phyloP scores from a whole-genome alignment of 2,797 vertebrate genomes.

The Perodicticus potto region DNA sequence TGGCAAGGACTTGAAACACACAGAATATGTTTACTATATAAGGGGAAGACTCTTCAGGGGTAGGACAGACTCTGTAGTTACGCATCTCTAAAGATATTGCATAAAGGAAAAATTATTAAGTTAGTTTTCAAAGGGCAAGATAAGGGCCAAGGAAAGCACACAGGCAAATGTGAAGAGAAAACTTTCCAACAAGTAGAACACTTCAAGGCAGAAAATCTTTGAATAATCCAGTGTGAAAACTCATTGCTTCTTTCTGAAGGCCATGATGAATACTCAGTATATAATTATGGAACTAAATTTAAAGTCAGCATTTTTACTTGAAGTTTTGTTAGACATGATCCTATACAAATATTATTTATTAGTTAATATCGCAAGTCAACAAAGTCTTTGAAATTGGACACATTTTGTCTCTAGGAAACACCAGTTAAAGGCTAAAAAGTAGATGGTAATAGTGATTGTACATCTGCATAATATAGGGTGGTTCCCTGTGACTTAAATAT shows the following conservation, averaged over 20 bases:
- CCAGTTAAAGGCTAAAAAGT: neutral
- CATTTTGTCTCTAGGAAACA: neutral
- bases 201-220: neutral
- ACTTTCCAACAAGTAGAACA: neutral
- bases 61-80: neutral
- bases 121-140: neutral
- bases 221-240: neutral
- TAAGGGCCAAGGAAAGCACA: neutral
- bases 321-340: neutral
- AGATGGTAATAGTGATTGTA: neutral
- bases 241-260: neutral
- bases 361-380: neutral
- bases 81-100: neutral
- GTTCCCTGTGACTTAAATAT: neutral
- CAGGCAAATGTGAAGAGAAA: neutral
- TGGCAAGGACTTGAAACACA: neutral
- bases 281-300: conserved; percentile 9
- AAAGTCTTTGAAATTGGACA: neutral
- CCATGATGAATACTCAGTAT: neutral
- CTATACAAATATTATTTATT: neutral
- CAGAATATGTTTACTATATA: neutral
- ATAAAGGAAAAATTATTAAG: neutral
- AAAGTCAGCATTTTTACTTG: neutral
- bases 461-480: no score
- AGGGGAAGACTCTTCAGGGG: neutral